phyloP scores from a whole-genome alignment of 2,888 invertebrate species.

The Opisthograptis luteolata region DNA sequence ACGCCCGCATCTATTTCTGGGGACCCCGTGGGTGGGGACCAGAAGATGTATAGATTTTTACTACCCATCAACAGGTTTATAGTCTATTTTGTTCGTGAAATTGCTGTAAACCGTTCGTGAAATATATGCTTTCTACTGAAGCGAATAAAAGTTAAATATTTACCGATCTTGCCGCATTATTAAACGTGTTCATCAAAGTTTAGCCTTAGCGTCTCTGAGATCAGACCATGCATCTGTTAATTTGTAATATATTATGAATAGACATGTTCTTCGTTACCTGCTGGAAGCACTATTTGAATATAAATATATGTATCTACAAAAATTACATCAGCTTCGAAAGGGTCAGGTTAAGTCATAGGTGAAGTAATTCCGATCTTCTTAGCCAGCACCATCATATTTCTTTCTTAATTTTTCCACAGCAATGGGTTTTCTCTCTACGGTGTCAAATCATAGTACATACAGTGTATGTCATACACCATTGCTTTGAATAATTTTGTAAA shows the following conservation, averaged over 20 bases:
- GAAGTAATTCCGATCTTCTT: background rate
- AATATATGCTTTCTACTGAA: slow-evolving; percentile 39
- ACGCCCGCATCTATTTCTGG: slow-evolving; percentile 66
- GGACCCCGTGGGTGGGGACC: slow-evolving; percentile 66
- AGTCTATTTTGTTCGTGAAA: slow-evolving; percentile 46
- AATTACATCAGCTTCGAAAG: slow-evolving; percentile 3
- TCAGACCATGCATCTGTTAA: slow-evolving; percentile 26
- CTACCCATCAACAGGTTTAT: slow-evolving; percentile 62
- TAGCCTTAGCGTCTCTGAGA: slow-evolving; percentile 23
- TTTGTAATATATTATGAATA: slow-evolving; percentile 19
- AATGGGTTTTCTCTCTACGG: background rate
- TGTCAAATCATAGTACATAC: background rate
- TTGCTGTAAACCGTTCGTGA: slow-evolving; percentile 42
- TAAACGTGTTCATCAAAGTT: slow-evolving; percentile 12
- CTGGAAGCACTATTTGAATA: slow-evolving; percentile 1
- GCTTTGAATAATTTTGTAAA: background rate
- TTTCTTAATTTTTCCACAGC: background rate
- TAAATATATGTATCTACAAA: background rate
- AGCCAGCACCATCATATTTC: no score
- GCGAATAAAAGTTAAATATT: slow-evolving; percentile 23
- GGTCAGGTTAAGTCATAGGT: background rate
- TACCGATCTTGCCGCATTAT: no score
- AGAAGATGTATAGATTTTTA: slow-evolving; percentile 56
- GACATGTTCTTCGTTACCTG: slow-evolving; percentile 12
- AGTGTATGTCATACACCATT: background rate